These are phyloP conservation scores for Bufo gargarizans DNA, from an alignment of 2,113 vertebrate species.

Conservation along the genomic window DNA sequence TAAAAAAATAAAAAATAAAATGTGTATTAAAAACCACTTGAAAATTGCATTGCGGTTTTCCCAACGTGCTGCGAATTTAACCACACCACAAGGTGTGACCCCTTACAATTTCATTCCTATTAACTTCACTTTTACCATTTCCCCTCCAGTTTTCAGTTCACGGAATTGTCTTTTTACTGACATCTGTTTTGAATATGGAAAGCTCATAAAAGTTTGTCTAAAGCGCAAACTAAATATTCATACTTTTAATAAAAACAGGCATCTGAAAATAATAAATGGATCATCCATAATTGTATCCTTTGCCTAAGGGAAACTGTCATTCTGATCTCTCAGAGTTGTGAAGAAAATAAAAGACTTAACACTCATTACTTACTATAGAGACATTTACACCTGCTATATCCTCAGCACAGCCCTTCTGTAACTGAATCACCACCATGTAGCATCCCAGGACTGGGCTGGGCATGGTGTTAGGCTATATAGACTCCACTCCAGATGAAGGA, in stretches of 20 bases:
- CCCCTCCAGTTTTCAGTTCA: background rate
- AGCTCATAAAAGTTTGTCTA: background rate
- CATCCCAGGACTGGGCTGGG: background rate
- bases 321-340: background rate
- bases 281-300: background rate
- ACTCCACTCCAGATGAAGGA: background rate
- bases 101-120: background rate
- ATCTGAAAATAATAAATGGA: slow-evolving; percentile 1
- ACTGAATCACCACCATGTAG: background rate
- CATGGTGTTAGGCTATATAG: background rate
- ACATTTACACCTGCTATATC: background rate
- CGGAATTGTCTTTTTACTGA: background rate
- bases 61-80: no score
- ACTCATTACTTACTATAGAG: background rate
- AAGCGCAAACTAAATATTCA: slow-evolving; percentile 8
- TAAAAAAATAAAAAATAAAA: no score
- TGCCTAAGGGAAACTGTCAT: background rate
- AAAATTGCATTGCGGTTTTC: no score
- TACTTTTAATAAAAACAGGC: background rate
- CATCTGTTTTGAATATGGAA: slow-evolving; percentile 1
- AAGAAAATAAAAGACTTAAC: background rate
- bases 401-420: background rate
- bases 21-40: no score
- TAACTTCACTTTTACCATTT: background rate
- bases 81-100: no score